Conservation (phyloP, 1,140 invertebrate species). For the Drosophila kepulauana region DNA sequence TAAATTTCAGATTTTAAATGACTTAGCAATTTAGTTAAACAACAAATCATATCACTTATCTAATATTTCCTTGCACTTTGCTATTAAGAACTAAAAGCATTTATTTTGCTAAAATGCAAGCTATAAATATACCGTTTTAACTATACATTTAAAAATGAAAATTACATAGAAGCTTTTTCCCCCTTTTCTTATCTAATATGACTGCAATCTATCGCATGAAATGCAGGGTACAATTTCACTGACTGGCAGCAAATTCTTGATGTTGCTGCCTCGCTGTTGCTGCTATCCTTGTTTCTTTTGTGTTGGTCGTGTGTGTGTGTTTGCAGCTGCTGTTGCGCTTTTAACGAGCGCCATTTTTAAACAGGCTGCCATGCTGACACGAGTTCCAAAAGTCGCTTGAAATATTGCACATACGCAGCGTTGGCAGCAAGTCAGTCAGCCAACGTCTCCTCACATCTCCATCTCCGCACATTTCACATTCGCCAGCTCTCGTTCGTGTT, state of each 20-base stretch:
- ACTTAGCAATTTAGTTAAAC: no score
- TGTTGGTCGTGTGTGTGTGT: neutral
- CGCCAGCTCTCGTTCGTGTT: neutral
- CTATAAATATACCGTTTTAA: no score
- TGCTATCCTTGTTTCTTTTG: conserved; percentile 21
- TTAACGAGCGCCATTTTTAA: conserved; percentile 63
- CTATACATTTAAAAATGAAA: neutral
- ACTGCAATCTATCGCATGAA: no score
- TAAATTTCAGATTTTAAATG: no score
- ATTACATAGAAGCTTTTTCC: neutral
- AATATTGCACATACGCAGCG: conserved; percentile 65
- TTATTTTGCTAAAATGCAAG: no score
- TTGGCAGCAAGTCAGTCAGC: neutral
- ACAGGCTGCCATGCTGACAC: conserved; percentile 42
- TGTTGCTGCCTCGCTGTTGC: conserved; percentile 23
- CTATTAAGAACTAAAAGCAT: no score
- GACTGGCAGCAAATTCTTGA: conserved; percentile 51
- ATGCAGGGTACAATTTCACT: conserved; percentile 40
- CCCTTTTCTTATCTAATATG: neutral
- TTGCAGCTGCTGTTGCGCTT: conserved; percentile 54
- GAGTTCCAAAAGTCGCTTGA: conserved; percentile 47
- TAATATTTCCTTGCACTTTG: no score
- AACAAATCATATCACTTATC: no score
- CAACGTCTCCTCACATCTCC: neutral
- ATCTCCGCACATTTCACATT: conserved; percentile 9